phyloP scores from a whole-genome alignment of 2,888 invertebrate genomes.

The Stenurella melanura region DNA sequence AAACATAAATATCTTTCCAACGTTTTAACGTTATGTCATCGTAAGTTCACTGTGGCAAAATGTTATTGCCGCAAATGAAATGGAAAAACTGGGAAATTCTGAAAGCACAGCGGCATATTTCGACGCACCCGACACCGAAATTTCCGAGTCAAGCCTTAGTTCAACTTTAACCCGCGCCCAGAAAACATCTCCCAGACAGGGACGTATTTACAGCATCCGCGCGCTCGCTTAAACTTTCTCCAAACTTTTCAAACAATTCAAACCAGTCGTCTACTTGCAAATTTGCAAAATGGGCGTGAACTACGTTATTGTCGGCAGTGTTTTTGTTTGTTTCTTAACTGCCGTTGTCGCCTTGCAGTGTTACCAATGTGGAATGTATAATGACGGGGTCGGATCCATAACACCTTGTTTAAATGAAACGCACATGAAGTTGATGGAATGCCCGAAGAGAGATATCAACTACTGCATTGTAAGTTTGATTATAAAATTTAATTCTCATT shows the following conservation, averaged over 20 bases:
- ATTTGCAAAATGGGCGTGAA: constrained; percentile 51
- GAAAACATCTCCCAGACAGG: constrained; percentile 56
- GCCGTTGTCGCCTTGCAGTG: constrained; percentile 78
- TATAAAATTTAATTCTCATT: not conserved
- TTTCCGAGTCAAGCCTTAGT: constrained; percentile 58
- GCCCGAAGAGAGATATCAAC: constrained; percentile 77
- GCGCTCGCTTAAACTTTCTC: constrained; percentile 18
- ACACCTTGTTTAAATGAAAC: constrained; percentile 88
- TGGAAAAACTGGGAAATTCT: constrained; percentile 32
- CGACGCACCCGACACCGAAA: constrained; percentile 27
- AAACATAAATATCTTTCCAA: constrained; percentile 6
- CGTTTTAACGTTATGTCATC: constrained; percentile 5
- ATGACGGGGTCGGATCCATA: constrained; percentile 89
- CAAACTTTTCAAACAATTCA: constrained; percentile 29
- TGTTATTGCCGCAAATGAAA: constrained; percentile 29
- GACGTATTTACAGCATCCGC: constrained; percentile 30
- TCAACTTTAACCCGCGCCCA: constrained; percentile 62
- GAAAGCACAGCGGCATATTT: constrained; percentile 14
- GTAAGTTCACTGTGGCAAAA: constrained; percentile 1
- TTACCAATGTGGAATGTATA: constrained; percentile 89
- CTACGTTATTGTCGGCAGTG: constrained; percentile 45
- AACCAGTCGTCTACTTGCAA: not conserved
- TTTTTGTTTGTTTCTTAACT: constrained; percentile 57
- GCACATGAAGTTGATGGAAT: constrained; percentile 82
- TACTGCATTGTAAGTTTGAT: constrained; percentile 85